Conservation (phyloP, 37 sponge, comb jelly and placozoan genomes). For the Aplysina aerophoba region DNA sequence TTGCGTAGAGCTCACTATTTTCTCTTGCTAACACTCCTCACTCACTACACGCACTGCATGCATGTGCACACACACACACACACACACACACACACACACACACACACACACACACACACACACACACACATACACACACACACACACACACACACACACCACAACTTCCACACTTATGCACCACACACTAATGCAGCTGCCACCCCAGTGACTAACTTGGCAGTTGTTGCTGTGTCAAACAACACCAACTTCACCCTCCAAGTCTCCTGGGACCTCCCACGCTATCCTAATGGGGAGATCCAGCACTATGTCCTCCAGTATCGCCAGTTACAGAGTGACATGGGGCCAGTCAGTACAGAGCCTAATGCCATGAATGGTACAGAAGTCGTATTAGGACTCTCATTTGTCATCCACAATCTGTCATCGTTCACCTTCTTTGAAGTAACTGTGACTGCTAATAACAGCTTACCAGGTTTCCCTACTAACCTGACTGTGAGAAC, state of each 20-base stretch:
- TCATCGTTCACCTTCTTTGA: not conserved
- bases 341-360: too few species aligned
- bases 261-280: constrained; percentile 15
- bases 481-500: not conserved
- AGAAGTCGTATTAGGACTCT: too few species aligned
- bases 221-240: not conserved
- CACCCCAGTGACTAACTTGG: constrained; percentile 1
- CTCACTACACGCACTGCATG: not conserved
- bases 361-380: too few species aligned
- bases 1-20: too few species aligned
- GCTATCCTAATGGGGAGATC: constrained; percentile 15
- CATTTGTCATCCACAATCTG: not conserved
- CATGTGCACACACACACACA: not conserved
- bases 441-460: not conserved
- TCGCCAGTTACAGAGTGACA: too few species aligned
- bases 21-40: too few species aligned
- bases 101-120: constrained; percentile 16
- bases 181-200: not conserved
- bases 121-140: constrained; percentile 16
- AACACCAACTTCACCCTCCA: not conserved
- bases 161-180: not conserved
- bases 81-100: constrained; percentile 23
- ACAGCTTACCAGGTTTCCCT: not conserved
- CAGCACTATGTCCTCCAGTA: not conserved
- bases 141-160: constrained; percentile 31